These are phyloP conservation scores for Habrosyne pyritoides DNA, from an alignment of 2,888 invertebrate genomes.

Conservation along the genomic window DNA sequence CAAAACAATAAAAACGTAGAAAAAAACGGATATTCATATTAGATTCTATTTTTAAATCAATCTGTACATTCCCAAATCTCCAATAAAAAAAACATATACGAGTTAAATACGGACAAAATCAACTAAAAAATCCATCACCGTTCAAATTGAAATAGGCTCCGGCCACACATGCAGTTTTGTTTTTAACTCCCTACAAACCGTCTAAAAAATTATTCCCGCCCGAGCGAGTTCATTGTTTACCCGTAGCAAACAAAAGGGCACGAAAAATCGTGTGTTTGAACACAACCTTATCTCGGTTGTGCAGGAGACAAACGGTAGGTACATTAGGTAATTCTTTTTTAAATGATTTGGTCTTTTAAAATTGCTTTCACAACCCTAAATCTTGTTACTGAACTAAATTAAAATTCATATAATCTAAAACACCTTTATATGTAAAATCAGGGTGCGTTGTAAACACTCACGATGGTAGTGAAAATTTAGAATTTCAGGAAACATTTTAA, in stretches of 20 bases:
- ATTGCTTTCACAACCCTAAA: neutral
- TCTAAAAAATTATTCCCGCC: neutral
- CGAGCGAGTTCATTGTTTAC: neutral
- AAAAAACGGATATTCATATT: too few relatives aligned
- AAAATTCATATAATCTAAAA: too few relatives aligned
- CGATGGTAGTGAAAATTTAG: too few relatives aligned
- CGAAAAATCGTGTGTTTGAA: slow-evolving; percentile 32
- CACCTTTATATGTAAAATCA: too few relatives aligned
- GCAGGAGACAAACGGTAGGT: slow-evolving; percentile 28
- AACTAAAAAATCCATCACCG: neutral
- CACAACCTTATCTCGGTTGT: slow-evolving; percentile 28
- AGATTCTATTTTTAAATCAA: too few relatives aligned
- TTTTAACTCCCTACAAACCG: neutral
- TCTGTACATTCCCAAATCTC: neutral
- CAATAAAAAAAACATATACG: neutral
- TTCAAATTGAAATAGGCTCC: neutral
- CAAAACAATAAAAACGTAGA: too few relatives aligned
- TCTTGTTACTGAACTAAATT: neutral
- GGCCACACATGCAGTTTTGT: neutral
- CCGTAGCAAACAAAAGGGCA: slow-evolving; percentile 19
- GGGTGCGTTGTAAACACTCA: too few relatives aligned
- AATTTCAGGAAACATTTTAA: too few relatives aligned
- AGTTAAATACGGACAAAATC: neutral
- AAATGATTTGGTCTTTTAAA: neutral
- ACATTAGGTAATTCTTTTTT: neutral